Evolutionary conservation across 2,797 vertebrate genomes (phyloP), one percentile per base, ranked within the genome.

Genomic region (Micropoecilia bifurca): DNA sequence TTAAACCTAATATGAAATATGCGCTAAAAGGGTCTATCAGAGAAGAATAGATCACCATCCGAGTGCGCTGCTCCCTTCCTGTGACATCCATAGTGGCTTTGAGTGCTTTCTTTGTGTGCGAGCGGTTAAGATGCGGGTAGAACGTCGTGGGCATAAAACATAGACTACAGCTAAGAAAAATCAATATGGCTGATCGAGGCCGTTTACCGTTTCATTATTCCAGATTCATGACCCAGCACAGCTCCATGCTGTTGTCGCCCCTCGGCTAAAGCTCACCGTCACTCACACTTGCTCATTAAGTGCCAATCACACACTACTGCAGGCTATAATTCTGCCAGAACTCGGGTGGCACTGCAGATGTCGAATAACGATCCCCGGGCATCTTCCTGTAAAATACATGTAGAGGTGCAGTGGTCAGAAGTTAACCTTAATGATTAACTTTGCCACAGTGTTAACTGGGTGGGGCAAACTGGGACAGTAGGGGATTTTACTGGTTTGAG

Each of bases 261-360:
- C 90, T 80, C 77, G 91, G 95, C 92, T 90, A 89, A 87, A 81
- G 87, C 91, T 93, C 93, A 92, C 88, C 94, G 95, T 95, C 93
- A 93, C 88, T 95, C 92, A 93, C 90, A 92, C 93, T 94, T 89
- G 90, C 95, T 95, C 95, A 95, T 96, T 95, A 95, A 91, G 92
- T 95, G 94, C 89, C 94, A 95, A 94, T 95, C 93, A 90, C 86
- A 89, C 80, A 85, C 84, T 90, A 93, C 93, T 93, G 77, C 87
- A 87, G 89, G 92, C 93, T 89, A 93, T 93, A 87, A 94, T 93
- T 95, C 91, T 89, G 83, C 91, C 86, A 89, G 86, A 81, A 83
- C 89, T 92, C 89, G 88, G 92, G 92, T 91, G 90, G 83, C 91
- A 93, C 79, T 90, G 90, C 92, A 94, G 90, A 94, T 94, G 93